Percentiles rank a stretch among this genome's conserved stretches.
These are phyloP conservation scores for Lepidiolamprologus cunningtoni DNA, from an alignment of 2,113 vertebrate species.

Conservation along the genomic window DNA sequence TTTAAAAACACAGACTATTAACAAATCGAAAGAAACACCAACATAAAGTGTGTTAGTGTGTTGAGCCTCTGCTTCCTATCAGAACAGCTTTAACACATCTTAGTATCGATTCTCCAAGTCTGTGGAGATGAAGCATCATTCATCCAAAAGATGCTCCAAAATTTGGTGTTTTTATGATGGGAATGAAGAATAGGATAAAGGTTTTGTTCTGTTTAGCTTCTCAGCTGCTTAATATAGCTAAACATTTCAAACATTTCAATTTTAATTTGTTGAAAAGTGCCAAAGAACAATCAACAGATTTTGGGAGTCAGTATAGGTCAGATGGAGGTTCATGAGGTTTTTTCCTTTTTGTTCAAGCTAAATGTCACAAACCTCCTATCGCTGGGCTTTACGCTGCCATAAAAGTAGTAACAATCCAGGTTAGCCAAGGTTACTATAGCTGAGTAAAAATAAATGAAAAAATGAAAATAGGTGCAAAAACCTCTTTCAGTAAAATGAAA, in stretches of 20 bases:
- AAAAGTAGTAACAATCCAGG: not conserved
- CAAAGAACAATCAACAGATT: not conserved
- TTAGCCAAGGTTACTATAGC: not conserved
- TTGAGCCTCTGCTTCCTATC: not conserved
- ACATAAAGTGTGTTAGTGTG: not conserved
- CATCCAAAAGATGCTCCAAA: not conserved
- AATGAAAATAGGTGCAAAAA: not conserved
- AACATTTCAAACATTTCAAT: accelerated
- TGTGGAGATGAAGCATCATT: not conserved
- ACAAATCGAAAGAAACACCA: not conserved
- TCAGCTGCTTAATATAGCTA: not conserved
- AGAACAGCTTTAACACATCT: not conserved
- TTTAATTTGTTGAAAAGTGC: not conserved
- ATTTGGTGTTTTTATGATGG: not conserved
- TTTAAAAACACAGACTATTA: not conserved
- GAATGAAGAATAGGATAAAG: not conserved
- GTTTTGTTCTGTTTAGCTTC: not conserved
- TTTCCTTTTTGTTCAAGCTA: not conserved
- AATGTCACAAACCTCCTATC: not conserved
- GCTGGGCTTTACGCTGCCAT: not conserved
- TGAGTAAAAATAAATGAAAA: not conserved
- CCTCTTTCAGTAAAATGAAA: not conserved
- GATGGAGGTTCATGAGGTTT: not conserved
- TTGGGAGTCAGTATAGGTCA: not conserved
- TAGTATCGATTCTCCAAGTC: not conserved